These are phyloP conservation scores for Orchesellides sinensis DNA, from an alignment of 2,888 invertebrate species.

Conservation along the genomic window DNA sequence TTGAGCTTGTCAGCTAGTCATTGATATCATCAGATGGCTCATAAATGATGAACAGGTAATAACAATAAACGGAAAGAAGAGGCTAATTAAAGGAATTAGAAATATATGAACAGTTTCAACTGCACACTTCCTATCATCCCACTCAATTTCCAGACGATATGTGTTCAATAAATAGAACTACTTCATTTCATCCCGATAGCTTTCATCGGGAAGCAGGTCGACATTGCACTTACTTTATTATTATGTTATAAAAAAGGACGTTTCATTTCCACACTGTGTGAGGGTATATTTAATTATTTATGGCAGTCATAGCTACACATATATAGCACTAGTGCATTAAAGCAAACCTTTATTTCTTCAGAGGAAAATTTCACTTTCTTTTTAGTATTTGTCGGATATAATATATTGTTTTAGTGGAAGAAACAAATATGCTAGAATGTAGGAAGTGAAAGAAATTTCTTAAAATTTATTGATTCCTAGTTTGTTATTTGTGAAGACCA, in stretches of 20 bases:
- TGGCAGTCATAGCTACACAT: too few relatives aligned
- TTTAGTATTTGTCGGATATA: too few relatives aligned
- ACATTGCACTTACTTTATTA: too few relatives aligned
- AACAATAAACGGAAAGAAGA: conserved; percentile 51
- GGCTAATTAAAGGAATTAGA: conserved; percentile 61
- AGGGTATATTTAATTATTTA: too few relatives aligned
- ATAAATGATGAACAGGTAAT: conserved; percentile 56
- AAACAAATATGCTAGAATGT: conserved; percentile 9
- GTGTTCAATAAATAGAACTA: conserved; percentile 34
- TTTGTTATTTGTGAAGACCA: conserved; percentile 52
- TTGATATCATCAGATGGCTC: conserved; percentile 48
- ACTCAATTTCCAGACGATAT: conserved; percentile 42
- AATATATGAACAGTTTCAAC: conserved; percentile 52
- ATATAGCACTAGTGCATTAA: too few relatives aligned
- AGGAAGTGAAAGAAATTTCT: conserved; percentile 50
- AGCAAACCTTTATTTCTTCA: too few relatives aligned
- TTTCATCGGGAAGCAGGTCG: too few relatives aligned
- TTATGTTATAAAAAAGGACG: too few relatives aligned
- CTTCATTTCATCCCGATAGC: too few relatives aligned
- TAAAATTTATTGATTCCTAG: conserved; percentile 59
- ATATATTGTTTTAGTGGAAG: too few relatives aligned
- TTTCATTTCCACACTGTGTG: too few relatives aligned
- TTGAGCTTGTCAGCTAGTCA: conserved; percentile 26
- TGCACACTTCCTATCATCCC: too few relatives aligned
- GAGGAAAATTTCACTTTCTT: conserved; percentile 23